Evolutionary conservation across 2,888 invertebrate genomes (phyloP), one percentile per base, ranked within the genome.

Genomic region (Eurytoma adleriae): DNA sequence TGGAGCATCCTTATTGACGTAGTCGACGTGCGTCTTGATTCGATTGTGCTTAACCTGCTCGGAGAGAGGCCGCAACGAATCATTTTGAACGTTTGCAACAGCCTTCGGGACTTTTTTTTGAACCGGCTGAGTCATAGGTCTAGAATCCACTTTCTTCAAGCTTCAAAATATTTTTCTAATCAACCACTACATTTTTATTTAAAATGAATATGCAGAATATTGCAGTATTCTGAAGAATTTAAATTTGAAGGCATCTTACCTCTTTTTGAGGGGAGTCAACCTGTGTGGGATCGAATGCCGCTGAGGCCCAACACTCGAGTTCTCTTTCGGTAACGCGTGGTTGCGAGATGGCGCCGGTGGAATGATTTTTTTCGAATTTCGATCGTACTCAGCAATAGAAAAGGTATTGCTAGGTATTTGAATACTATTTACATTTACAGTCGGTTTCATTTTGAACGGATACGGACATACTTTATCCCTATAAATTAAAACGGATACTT

Each of bases 101-200:
- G 54, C 18, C 18, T 54, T 10, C 5, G 54, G 30, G 5, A 56
- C 30, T 54, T 13, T 30, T 54, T 40, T 73, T 64, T 7, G 30
- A 16, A n/a, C n/a, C 18, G 24, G 57, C 54, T 18, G 40, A 4
- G 76, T 76, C 62, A 54, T 69, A 54, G 76, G 61, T 20, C 68
- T 68, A 20, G 20, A 20, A 12, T 52, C 59, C 30, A 13, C 18
- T 27, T 30, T 74, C 66, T 76, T 62, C 13, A 61, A 40, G 16
- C 76, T 69, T 76, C 61, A 69, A 62, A 59, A 68, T 30, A 54
- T 69, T 76, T 40, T 69, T 52, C 54, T 54, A 57, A 20, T 73
- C 54, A 62, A 64, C 54, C 5, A 64, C 54, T 64, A 10, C 7
- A 56, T 57, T 48, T 3, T 71, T 40, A 67, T 40, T 73, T 68